A percentile compares a stretch with the other conserved stretches of the same genome.
Conservation (phyloP, 2,888 invertebrate species). For the Erannis defoliaria region DNA sequence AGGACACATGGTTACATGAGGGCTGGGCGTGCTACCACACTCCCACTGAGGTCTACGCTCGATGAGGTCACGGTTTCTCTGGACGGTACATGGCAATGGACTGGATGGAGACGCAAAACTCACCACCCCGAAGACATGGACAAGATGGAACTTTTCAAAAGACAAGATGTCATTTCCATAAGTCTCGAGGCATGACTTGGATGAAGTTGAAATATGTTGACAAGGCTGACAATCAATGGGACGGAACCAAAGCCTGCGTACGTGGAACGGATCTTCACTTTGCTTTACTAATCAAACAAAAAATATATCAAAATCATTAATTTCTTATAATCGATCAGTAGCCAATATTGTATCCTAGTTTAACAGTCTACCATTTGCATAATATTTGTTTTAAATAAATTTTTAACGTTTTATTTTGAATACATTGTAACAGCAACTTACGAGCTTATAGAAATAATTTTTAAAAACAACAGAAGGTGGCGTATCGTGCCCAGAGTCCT, state of each 20-base stretch:
- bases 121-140: conserved; percentile 3
- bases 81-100: conserved; percentile 37
- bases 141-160: conserved; percentile 8
- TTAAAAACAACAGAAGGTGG: conserved; percentile 86
- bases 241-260: conserved; percentile 19
- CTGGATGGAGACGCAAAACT: conserved; percentile 2
- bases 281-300: conserved; percentile 48
- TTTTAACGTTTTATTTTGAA: conserved; percentile 33
- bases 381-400: conserved; percentile 36
- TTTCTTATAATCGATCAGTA: conserved; percentile 43
- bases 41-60: conserved; percentile 29
- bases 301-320: conserved; percentile 38
- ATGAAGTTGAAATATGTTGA: conserved; percentile 14
- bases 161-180: conserved; percentile 21
- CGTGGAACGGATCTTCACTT: conserved; percentile 40
- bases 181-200: conserved; percentile 10
- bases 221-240: conserved; percentile 26
- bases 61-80: conserved; percentile 29
- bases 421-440: conserved; percentile 55
- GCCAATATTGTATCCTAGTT: conserved; percentile 41
- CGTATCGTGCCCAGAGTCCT: conserved; percentile 81
- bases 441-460: conserved; percentile 83
- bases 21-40: conserved; percentile 60
- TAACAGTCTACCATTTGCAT: conserved; percentile 41
- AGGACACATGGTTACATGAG: conserved; percentile 62